Base-by-base conservation (phyloP, 1,140 invertebrate genomes). In the Aphaenogaster floridana region DNA sequence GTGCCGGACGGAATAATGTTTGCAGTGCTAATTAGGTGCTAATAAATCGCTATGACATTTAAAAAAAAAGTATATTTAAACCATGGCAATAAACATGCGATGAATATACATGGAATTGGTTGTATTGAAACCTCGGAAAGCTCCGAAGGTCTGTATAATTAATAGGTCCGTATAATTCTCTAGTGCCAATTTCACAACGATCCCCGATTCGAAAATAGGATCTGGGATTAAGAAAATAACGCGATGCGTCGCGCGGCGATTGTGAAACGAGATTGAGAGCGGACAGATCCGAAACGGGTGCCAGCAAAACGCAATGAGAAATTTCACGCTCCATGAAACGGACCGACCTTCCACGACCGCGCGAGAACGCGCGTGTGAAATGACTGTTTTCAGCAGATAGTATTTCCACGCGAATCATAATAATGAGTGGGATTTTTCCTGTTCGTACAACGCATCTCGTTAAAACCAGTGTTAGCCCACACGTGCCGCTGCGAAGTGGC, bases 241-340 rank as follows among this genome's bases (percentile, higher is more conserved):
- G 11, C 13, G 57, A 74, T 74, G 68, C 17, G 13, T 52, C 7
- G 45, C 39, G 1, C 13, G n/a, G 0, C 52, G 57, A 76, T 89
- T 68, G 36, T 52, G 50, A 64, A 61, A 34, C 9, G 13, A 54
- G 6, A 50, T 83, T 72, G 28, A 63, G 13, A 68, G 13, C 15
- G 42, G 66, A 45, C 48, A 90, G 61, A 52, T 34, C n/a, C 34
- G 5, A 45, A 39, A 57, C 28, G 21, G 13, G 11, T 57, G 36
- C 50, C n/a, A 8, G 39, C 54, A 42, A 45, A 74, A 59, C 39
- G 42, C 13, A 36, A 28, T 4, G 66, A 78, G 72, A 86, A 77
- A 86, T 91, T 90, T 90, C 63, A 91, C 89, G 89, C 89, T 90
- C 76, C 69, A 86, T 45, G 87, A 88, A 91, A 88, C 87, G 45